Conservation (phyloP, 2,113 vertebrate species). For the rabbit (Oryctolagus cuniculus) region mOryCun1.1 NC_091444.1:31292501-31293000, state of each 20-base stretch:
- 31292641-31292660: no score
- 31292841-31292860: background rate
- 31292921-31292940: background rate
- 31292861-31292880: background rate
- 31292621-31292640: background rate
- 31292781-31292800: background rate
- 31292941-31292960: background rate
- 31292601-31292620: background rate
- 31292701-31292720: background rate
- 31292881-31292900: background rate
- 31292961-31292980: background rate
- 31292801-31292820: background rate
- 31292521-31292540: background rate
- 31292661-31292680: background rate
- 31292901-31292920: background rate
- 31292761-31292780: background rate
- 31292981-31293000: background rate
- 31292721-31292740: conserved; percentile 35
- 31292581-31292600: rapidly evolving
- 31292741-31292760: background rate
- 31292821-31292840: background rate
- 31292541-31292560: background rate
- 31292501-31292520: background rate
- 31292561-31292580: rapidly evolving
- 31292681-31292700: background rate